Conservation (phyloP, 2,797 vertebrate genomes). For the Telmatherina bonti region DNA sequence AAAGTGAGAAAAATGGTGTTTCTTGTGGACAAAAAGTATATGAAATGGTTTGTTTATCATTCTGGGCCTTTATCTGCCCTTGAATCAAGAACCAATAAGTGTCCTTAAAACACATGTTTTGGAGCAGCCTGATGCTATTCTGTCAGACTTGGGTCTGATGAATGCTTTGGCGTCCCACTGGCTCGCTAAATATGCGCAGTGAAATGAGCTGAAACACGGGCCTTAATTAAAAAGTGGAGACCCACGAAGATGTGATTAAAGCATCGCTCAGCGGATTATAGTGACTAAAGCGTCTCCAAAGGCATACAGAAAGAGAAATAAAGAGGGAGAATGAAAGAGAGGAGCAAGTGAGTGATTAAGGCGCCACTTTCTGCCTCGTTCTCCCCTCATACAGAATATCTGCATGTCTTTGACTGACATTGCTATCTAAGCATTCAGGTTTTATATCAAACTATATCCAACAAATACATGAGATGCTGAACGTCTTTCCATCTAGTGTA, state of each 20-base stretch:
- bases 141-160: constrained; percentile 80
- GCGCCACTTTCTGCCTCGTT: constrained; percentile 50
- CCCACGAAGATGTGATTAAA: constrained; percentile 83
- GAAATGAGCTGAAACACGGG: constrained; percentile 85
- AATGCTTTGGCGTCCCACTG: constrained; percentile 77
- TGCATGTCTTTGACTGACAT: constrained; percentile 33
- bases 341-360: constrained; percentile 62
- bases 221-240: constrained; percentile 85
- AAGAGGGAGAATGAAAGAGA: constrained; percentile 44
- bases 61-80: constrained; percentile 61
- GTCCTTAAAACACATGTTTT: constrained; percentile 61
- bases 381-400: constrained; percentile 24
- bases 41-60: constrained; percentile 45
- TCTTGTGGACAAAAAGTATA: constrained; percentile 23
- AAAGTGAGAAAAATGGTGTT: constrained; percentile 11
- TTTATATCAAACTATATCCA: constrained; percentile 16
- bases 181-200: constrained; percentile 84
- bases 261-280: constrained; percentile 78
- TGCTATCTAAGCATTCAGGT: constrained; percentile 18
- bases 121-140: constrained; percentile 64
- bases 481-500: not conserved
- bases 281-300: constrained; percentile 74
- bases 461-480: constrained; percentile 20
- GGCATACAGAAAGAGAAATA: constrained; percentile 55
- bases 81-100: constrained; percentile 70